phyloP scores from a whole-genome alignment of 2,797 vertebrate species.

The Protonibea diacanthus region DNA sequence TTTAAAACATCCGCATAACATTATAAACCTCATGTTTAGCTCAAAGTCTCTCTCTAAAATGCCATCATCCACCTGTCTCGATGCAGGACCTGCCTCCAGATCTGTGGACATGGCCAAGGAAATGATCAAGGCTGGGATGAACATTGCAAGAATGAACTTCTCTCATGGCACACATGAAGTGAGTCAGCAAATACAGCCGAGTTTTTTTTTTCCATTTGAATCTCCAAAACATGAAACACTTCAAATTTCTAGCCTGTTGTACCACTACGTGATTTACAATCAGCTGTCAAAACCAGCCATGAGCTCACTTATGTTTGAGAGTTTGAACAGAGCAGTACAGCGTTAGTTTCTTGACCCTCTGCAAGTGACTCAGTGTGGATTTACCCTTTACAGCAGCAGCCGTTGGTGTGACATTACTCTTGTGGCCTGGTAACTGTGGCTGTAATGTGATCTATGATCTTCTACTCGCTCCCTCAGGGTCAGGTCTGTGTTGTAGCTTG shows the following conservation, averaged over 20 bases:
- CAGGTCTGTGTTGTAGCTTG: conserved; percentile 33
- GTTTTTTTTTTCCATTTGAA: background rate
- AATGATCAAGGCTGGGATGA: conserved; percentile 99
- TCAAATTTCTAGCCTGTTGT: background rate
- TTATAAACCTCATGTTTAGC: conserved; percentile 5
- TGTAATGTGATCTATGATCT: conserved; percentile 80
- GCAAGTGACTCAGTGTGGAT: conserved; percentile 30
- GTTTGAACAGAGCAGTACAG: conserved; percentile 20
- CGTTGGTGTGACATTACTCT: conserved; percentile 67
- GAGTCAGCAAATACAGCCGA: conserved; percentile 51
- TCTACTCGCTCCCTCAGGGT: conserved; percentile 40
- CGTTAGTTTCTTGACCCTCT: conserved; percentile 30
- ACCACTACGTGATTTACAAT: background rate
- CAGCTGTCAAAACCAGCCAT: background rate
- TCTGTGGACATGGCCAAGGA: conserved; percentile 93
- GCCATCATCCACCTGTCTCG: background rate
- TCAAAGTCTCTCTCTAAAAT: background rate
- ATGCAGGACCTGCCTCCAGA: conserved; percentile 92
- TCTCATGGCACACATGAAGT: conserved; percentile 98
- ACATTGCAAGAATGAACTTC: conserved; percentile 98
- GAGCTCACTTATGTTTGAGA: background rate
- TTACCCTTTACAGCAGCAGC: conserved; percentile 56
- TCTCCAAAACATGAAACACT: background rate
- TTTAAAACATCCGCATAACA: conserved; percentile 11
- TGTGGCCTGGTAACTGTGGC: conserved; percentile 58